A percentile compares a stretch with the other conserved stretches of the same genome.
These are phyloP conservation scores for Polyommatus icarus DNA, from an alignment of 2,888 invertebrate genomes.

Conservation along the genomic window DNA sequence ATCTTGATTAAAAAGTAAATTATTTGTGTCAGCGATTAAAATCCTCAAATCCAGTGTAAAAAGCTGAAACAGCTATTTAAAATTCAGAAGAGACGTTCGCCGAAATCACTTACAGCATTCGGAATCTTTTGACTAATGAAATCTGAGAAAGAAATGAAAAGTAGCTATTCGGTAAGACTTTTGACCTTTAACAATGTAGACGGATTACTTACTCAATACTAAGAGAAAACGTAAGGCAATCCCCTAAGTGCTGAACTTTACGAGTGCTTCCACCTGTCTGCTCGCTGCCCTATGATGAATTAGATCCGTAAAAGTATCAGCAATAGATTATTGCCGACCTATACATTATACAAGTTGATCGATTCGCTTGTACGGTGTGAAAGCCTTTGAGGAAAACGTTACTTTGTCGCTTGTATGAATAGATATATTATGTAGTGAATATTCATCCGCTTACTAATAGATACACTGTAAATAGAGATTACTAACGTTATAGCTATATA, in stretches of 20 bases:
- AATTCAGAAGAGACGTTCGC: not conserved
- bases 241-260: slow-evolving; percentile 31
- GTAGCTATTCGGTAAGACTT: not conserved
- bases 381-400: slow-evolving; percentile 2
- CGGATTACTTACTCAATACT: slow-evolving; percentile 21
- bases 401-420: not conserved
- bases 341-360: not conserved
- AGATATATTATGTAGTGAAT: not conserved
- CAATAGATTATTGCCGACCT: slow-evolving; percentile 5
- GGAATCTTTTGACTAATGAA: not conserved
- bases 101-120: not conserved
- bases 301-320: not conserved
- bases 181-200: slow-evolving; percentile 4
- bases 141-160: not conserved
- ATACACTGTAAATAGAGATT: too few relatives aligned
- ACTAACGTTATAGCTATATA: too few relatives aligned
- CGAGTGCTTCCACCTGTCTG: slow-evolving; percentile 34
- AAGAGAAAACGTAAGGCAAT: slow-evolving; percentile 1
- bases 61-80: not conserved
- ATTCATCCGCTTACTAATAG: not conserved
- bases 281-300: slow-evolving; percentile 32
- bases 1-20: too few relatives aligned
- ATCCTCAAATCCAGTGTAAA: not conserved
- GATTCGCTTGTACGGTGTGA: not conserved
- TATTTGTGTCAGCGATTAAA: too few relatives aligned